A percentile compares a stretch with the other conserved stretches of the same genome.
Conservation (phyloP, 2,888 invertebrate species). For the Rotaria socialis region DNA sequence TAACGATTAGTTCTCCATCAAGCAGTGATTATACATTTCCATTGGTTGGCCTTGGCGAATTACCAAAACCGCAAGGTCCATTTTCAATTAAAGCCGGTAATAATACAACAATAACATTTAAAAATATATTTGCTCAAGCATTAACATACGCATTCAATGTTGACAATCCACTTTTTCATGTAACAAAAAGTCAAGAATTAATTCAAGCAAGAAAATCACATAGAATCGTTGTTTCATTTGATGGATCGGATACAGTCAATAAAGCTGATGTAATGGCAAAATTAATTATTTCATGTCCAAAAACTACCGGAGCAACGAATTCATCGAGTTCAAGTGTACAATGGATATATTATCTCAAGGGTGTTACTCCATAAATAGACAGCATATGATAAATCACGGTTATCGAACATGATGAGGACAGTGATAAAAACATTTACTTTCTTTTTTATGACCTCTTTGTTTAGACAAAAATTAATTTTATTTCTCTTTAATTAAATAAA, state of each 20-base stretch:
- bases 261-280: slow-evolving; percentile 59
- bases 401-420: not conserved
- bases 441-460: not conserved
- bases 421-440: not conserved
- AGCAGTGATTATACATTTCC: slow-evolving; percentile 60
- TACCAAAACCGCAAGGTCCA: slow-evolving; percentile 64
- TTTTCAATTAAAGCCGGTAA: slow-evolving; percentile 59
- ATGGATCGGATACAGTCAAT: slow-evolving; percentile 55
- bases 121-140: slow-evolving; percentile 60
- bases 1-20: slow-evolving; percentile 53
- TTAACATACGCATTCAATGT: slow-evolving; percentile 59
- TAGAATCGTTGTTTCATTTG: slow-evolving; percentile 59
- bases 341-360: slow-evolving; percentile 60
- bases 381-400: not conserved
- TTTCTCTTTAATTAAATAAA: slow-evolving; percentile 23
- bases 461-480: not conserved
- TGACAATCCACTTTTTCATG: slow-evolving; percentile 60
- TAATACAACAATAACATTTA: slow-evolving; percentile 59
- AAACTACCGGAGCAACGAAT: slow-evolving; percentile 55
- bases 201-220: slow-evolving; percentile 59
- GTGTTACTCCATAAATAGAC: slow-evolving; percentile 47
- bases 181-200: slow-evolving; percentile 58
- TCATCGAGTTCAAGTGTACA: slow-evolving; percentile 50
- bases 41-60: slow-evolving; percentile 59
- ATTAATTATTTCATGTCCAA: slow-evolving; percentile 56